Conservation (phyloP, 2,888 invertebrate genomes). For the Subacronicta megacephala region DNA sequence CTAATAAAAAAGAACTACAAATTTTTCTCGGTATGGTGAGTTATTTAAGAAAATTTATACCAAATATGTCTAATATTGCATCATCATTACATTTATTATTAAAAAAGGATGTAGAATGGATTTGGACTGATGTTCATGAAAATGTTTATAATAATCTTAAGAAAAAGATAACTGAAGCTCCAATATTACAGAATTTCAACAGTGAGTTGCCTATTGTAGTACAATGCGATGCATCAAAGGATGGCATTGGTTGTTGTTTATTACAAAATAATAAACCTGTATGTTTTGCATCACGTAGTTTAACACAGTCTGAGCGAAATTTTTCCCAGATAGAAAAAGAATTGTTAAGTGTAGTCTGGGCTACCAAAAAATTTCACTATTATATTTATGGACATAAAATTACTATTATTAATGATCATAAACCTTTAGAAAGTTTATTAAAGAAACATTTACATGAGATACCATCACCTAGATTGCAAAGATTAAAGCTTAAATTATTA, state of each 20-base stretch:
- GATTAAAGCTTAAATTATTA: background rate
- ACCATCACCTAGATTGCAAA: background rate
- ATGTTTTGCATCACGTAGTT: slow-evolving; percentile 31
- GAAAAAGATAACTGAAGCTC: slow-evolving; percentile 2
- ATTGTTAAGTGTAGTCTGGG: slow-evolving; percentile 63
- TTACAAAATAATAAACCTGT: slow-evolving; percentile 42
- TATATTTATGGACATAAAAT: slow-evolving; percentile 41
- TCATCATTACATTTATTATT: slow-evolving; percentile 13
- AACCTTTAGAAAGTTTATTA: slow-evolving; percentile 60
- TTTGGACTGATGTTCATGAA: slow-evolving; percentile 18
- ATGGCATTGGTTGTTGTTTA: slow-evolving; percentile 36
- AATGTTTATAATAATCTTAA: slow-evolving; percentile 30
- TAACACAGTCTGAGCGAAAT: slow-evolving; percentile 16
- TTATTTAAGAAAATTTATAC: slow-evolving; percentile 44
- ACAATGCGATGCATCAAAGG: slow-evolving; percentile 34
- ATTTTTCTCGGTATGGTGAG: slow-evolving; percentile 42
- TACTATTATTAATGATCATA: slow-evolving; percentile 61
- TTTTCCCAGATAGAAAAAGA: slow-evolving; percentile 72
- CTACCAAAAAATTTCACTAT: slow-evolving; percentile 52
- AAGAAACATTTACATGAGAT: slow-evolving; percentile 28
- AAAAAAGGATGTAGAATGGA: slow-evolving; percentile 38
- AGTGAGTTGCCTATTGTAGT: slow-evolving; percentile 5
- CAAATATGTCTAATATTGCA: slow-evolving; percentile 28
- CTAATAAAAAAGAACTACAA: slow-evolving; percentile 46
- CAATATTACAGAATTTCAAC: slow-evolving; percentile 28